Evolutionary conservation across 2,797 vertebrate species (phyloP).

Genomic region (Cyprinodon diabolis): DNA sequence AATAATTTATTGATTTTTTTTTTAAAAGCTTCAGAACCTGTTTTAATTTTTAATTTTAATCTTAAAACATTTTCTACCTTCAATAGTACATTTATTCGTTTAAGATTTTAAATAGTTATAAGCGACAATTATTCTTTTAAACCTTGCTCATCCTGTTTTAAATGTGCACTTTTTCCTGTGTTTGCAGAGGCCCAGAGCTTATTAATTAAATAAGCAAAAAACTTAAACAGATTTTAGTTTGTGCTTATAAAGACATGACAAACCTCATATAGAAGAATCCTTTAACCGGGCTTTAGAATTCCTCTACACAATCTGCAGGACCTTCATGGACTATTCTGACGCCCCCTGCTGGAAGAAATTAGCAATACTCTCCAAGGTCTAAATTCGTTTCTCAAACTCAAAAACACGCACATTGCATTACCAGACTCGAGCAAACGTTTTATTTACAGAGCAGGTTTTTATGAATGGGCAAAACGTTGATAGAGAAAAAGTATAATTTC

Average conservation of each 20-base stretch:
- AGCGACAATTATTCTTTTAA: not conserved
- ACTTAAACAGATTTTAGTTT: not conserved
- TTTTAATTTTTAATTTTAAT: not conserved
- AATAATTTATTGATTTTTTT: too few relatives aligned
- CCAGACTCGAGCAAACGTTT: not conserved
- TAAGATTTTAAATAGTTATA: not conserved
- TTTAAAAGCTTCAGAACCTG: too few relatives aligned
- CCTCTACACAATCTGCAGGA: not conserved
- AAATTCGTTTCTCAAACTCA: not conserved
- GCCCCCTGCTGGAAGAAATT: conserved; percentile 60
- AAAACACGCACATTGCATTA: not conserved
- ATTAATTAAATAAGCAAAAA: not conserved
- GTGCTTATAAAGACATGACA: not conserved
- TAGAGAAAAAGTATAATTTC: not conserved
- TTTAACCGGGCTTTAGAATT: not conserved
- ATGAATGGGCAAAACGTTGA: not conserved
- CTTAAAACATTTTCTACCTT: not conserved
- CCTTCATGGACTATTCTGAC: conserved; percentile 40
- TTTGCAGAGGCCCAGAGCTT: not conserved
- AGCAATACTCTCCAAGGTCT: conserved; percentile 1
- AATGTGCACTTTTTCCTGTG: not conserved
- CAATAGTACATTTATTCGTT: not conserved
- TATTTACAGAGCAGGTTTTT: not conserved
- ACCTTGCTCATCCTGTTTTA: not conserved
- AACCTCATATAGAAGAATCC: not conserved